Evolutionary conservation across 2,797 vertebrate species (phyloP).

Genomic region (Karalla daura): DNA sequence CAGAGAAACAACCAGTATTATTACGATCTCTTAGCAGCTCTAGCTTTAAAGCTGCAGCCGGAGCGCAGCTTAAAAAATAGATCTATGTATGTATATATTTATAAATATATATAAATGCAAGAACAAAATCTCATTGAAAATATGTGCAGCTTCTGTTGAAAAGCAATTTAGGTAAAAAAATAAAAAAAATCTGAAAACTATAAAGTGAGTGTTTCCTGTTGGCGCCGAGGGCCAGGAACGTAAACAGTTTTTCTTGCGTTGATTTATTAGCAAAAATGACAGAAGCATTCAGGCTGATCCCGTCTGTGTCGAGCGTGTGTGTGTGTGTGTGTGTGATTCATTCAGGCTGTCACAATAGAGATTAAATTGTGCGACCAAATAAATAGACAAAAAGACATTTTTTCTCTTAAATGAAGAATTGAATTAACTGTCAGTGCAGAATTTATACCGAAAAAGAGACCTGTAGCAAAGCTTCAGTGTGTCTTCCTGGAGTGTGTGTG

Average conservation of each 20-base stretch:
- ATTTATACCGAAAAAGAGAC: constrained; percentile 1
- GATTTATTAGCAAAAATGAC: constrained; percentile 2
- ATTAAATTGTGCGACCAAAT: background rate
- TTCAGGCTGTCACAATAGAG: constrained; percentile 9
- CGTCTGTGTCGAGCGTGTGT: background rate
- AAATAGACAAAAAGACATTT: constrained; percentile 25
- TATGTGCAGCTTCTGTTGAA: background rate
- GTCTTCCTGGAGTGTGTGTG: constrained; percentile 15
- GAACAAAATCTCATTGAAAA: constrained; percentile 21
- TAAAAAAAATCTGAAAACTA: too few species aligned
- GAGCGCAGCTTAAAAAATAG: constrained; percentile 27
- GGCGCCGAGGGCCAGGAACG: constrained; percentile 3
- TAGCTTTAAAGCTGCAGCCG: constrained; percentile 40
- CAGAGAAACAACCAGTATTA: constrained; percentile 74
- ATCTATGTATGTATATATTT: too few species aligned
- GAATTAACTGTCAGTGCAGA: constrained; percentile 26
- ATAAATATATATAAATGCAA: constrained; percentile 2
- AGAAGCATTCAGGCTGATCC: background rate
- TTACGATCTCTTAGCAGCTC: constrained; percentile 62
- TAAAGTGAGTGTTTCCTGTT: constrained; percentile 4
- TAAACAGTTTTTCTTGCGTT: background rate
- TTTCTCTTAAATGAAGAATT: constrained; percentile 19
- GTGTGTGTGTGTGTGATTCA: too few species aligned
- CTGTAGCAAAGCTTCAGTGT: constrained; percentile 28
- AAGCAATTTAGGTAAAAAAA: constrained; percentile 2